These are phyloP conservation scores for Echeneis naucrates DNA, from an alignment of 2,797 vertebrate species.

Conservation along the genomic window DNA sequence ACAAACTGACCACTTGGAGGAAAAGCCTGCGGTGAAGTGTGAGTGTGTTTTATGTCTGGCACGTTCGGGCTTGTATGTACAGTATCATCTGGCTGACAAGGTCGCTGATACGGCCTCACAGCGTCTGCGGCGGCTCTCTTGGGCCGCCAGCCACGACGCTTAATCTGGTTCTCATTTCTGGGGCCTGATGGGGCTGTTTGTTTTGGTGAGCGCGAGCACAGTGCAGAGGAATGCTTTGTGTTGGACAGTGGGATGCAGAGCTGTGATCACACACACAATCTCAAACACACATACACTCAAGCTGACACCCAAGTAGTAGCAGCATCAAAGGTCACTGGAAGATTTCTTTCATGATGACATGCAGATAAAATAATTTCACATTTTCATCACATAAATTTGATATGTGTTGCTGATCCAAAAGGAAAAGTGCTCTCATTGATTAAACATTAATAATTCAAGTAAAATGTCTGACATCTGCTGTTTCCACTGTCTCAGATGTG, in stretches of 20 bases:
- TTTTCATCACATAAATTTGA: conserved; percentile 11
- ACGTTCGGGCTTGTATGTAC: conserved; percentile 62
- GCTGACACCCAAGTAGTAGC: conserved; percentile 55
- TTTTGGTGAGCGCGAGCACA: conserved; percentile 75
- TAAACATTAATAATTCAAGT: background rate
- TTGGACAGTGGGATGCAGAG: conserved; percentile 56
- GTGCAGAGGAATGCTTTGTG: conserved; percentile 74
- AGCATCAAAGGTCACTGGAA: conserved; percentile 49
- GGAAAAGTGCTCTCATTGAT: background rate
- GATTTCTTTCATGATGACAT: conserved; percentile 33
- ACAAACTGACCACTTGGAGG: conserved; percentile 45
- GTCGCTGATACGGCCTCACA: conserved; percentile 68
- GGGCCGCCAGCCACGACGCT: conserved; percentile 58
- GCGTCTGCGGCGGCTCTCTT: conserved; percentile 63
- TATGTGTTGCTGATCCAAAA: too few relatives aligned
- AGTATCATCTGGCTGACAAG: conserved; percentile 74
- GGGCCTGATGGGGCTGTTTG: conserved; percentile 77
- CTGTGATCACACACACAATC: conserved; percentile 44
- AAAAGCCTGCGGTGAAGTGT: conserved; percentile 39
- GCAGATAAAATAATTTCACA: conserved; percentile 6
- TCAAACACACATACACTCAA: conserved; percentile 27
- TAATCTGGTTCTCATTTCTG: conserved; percentile 83
- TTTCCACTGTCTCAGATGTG: background rate
- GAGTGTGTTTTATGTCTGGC: conserved; percentile 59
- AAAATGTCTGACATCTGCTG: background rate